phyloP scores from a whole-genome alignment of 2,113 vertebrate species.

The Phasianus colchicus region DNA sequence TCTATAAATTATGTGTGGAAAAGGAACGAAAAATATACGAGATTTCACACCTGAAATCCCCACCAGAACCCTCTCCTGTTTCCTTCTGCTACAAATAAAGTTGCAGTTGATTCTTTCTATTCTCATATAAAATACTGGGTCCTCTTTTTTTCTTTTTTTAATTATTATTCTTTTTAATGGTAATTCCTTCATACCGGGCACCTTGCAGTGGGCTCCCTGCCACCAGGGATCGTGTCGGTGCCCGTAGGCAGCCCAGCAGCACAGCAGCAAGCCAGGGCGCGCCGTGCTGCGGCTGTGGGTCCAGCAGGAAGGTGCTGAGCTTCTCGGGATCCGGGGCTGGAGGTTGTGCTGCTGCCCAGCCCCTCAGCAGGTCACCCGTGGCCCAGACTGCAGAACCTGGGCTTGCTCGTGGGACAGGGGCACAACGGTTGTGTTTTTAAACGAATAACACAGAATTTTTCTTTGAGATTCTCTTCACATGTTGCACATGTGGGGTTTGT shows the following conservation, averaged over 20 bases:
- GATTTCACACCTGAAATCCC: conserved; percentile 16
- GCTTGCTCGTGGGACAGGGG: background rate
- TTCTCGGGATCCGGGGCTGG: background rate
- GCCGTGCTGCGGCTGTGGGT: conserved; percentile 72
- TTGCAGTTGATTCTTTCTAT: background rate
- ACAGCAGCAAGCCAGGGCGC: conserved; percentile 59
- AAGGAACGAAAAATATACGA: background rate
- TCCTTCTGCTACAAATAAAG: background rate
- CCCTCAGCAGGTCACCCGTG: background rate
- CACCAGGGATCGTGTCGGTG: background rate
- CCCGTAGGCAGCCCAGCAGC: no score
- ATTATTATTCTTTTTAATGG: no score
- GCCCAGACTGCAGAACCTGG: background rate
- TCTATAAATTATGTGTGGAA: conserved; percentile 18
- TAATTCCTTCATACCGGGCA: background rate
- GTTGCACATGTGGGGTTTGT: background rate
- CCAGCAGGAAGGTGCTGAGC: conserved; percentile 53
- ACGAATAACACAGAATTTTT: background rate
- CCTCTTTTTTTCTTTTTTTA: background rate
- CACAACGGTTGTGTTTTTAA: background rate
- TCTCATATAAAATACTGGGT: background rate
- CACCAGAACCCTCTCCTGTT: background rate
- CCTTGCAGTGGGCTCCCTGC: background rate
- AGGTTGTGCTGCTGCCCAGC: background rate
- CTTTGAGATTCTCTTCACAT: background rate